Base-by-base conservation (phyloP, 1,140 invertebrate genomes). In the Lasioglossum albipes region DNA sequence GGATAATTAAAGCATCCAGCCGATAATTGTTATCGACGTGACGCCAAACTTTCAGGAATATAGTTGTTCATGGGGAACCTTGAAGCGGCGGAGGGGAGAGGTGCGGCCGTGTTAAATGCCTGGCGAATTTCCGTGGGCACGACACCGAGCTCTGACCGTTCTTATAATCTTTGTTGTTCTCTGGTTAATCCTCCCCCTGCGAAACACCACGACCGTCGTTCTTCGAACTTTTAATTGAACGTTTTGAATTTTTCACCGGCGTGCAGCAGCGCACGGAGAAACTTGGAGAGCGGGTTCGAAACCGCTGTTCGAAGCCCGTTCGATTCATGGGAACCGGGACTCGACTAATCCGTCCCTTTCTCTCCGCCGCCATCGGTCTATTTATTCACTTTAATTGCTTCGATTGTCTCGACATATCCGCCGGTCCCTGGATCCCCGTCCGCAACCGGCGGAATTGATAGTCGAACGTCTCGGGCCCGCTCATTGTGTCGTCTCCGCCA, bases 21-120 rank as follows among this genome's bases (percentile, higher is more conserved):
- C 87, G 87, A 88, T 88, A 86, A 88, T 88, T 88, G 73, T 88
- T 88, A 88, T 88, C 82, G 76, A 87, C 87, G 85, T 82, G 62
- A 71, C 62, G 75, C 69, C 41, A 62, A 86, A 86, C 75, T 84
- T 85, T 64, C 59, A 62, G 65, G 42, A 57, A 69, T 75, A 78
- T 80, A 84, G 81, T 82, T 79, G 83, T 82, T 81, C 69, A 79
- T 73, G 20, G 75, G 66, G 41, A 45, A 82, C 41, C 61, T 18
- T 13, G 45, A 16, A 3, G 27, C 5, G 9, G 20, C 36, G 12
- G 9, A 4, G 18, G 18, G 52, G 52, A 20, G 4, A 2, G 31
- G 18, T 13, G 18, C 7, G n/a, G 45, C 2, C 18, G 22, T 5
- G 9, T 9, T 49, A n/a, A 52, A 65, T 66, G 61, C 31, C 49